Percentiles rank a stretch among this genome's conserved stretches.
These are phyloP conservation scores for Stenoptilia bipunctidactyla DNA, from an alignment of 2,888 invertebrate genomes.

Conservation along the genomic window DNA sequence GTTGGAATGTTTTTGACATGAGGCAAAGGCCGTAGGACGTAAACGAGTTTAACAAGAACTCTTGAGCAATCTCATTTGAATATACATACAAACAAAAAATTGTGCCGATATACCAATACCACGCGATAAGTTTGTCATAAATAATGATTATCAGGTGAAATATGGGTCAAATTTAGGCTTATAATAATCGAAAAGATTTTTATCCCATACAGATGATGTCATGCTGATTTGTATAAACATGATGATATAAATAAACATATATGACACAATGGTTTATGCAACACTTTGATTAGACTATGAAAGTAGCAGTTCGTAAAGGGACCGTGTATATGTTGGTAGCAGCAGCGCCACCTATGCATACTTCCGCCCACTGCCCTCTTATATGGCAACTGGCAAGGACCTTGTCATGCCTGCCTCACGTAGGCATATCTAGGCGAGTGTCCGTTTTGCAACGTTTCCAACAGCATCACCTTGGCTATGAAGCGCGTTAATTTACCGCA, in stretches of 20 bases:
- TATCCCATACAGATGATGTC: too few species aligned
- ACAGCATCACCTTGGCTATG: constrained; percentile 31
- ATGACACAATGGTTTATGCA: too few species aligned
- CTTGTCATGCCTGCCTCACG: constrained; percentile 41
- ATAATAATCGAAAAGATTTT: too few species aligned
- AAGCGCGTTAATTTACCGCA: constrained; percentile 27
- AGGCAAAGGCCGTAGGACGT: constrained; percentile 13
- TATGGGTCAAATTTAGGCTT: too few species aligned
- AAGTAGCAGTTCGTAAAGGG: background rate
- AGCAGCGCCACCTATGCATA: constrained; percentile 21
- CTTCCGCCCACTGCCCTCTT: constrained; percentile 51
- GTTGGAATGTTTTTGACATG: constrained; percentile 16
- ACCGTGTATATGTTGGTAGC: constrained; percentile 8
- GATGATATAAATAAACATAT: too few species aligned
- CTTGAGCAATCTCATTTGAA: too few species aligned
- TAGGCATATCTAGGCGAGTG: constrained; percentile 29
- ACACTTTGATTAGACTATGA: background rate
- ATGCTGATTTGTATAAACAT: too few species aligned
- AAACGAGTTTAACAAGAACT: constrained; percentile 12
- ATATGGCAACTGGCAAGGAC: constrained; percentile 49
- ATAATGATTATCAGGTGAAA: too few species aligned
- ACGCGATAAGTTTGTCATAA: too few species aligned
- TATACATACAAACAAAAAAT: too few species aligned
- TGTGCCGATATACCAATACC: too few species aligned
- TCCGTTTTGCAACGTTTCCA: constrained; percentile 32